Evolutionary conservation across 2,797 vertebrate genomes (phyloP).

Genomic region (Phrynocephalus guinanensis): DNA sequence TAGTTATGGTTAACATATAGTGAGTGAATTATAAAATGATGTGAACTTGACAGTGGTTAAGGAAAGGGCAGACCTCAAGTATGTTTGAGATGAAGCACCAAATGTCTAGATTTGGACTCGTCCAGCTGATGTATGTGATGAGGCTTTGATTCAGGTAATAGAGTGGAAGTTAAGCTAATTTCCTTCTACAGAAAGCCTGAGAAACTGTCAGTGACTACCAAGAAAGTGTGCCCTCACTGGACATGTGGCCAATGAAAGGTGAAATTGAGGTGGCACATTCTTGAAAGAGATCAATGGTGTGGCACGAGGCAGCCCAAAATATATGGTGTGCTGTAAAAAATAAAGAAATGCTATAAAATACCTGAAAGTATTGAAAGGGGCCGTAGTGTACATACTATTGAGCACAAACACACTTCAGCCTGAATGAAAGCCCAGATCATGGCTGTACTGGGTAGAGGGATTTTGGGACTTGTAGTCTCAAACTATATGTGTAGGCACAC

Average conservation of each 20-base stretch:
- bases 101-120: neutral
- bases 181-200: neutral
- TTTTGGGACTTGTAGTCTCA: too few species aligned
- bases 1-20: neutral
- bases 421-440: neutral
- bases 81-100: neutral
- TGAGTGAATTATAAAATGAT: neutral
- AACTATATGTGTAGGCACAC: neutral
- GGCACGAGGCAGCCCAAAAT: neutral
- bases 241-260: too few species aligned
- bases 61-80: neutral
- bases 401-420: neutral
- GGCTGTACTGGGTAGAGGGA: neutral
- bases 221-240: too few species aligned
- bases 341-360: neutral
- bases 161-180: neutral
- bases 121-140: neutral
- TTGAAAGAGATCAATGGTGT: neutral
- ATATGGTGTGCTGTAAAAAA: neutral
- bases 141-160: neutral
- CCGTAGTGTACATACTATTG: neutral
- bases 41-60: neutral
- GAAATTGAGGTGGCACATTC: too few species aligned
- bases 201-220: neutral
- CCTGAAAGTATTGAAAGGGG: neutral